Conservation (phyloP, 2,888 invertebrate genomes). For the Strigamia crassipes region DNA sequence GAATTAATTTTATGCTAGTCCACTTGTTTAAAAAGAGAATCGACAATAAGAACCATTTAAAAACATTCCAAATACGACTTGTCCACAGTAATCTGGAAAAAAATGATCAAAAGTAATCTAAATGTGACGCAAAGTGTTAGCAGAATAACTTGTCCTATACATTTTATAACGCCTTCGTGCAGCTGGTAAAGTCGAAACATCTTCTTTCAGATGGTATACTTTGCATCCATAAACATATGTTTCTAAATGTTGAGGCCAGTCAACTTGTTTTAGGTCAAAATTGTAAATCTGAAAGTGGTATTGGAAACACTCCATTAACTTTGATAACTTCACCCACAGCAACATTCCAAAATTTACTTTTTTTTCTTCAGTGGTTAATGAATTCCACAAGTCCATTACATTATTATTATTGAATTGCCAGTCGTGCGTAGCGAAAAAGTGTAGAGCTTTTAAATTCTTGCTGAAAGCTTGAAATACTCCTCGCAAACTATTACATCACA, state of each 20-base stretch:
- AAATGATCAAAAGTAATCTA: background rate
- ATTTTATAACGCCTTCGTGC: slow-evolving; percentile 41
- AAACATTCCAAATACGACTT: background rate
- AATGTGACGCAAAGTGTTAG: background rate
- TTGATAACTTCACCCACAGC: too few relatives aligned
- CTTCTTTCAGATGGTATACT: slow-evolving; percentile 48
- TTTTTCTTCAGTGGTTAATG: background rate
- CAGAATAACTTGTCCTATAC: slow-evolving; percentile 44
- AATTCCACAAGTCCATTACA: background rate
- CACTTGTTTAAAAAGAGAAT: background rate
- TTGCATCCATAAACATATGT: slow-evolving; percentile 45
- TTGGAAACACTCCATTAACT: background rate
- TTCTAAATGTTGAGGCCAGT: slow-evolving; percentile 47
- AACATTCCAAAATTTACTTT: background rate
- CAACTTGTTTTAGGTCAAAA: slow-evolving; percentile 47
- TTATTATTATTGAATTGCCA: background rate
- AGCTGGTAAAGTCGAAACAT: slow-evolving; percentile 39
- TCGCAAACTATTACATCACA: background rate
- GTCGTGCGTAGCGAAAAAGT: background rate
- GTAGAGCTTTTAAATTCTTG: background rate
- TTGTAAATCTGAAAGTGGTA: slow-evolving; percentile 44
- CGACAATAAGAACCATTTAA: background rate
- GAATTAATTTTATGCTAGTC: too few relatives aligned
- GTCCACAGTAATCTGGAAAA: background rate
- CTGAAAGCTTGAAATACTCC: background rate